These are phyloP conservation scores for Zaprionus kolodkinae DNA, from an alignment of 1,140 invertebrate genomes.

Conservation along the genomic window DNA sequence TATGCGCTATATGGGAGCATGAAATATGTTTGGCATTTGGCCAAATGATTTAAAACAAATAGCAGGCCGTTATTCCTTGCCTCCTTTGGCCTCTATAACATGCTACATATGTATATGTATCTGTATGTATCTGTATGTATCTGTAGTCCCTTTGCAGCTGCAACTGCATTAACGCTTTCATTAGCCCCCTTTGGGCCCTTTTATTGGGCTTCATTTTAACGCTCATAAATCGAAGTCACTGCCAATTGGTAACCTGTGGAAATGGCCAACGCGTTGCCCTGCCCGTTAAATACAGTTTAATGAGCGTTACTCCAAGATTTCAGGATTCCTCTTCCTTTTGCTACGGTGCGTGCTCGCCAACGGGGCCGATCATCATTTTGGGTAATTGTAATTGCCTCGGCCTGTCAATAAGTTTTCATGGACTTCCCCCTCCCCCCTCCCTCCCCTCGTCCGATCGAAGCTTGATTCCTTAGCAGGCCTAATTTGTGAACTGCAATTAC, in stretches of 20 bases:
- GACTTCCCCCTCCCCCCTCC: constrained; percentile 27
- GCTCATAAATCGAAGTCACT: constrained; percentile 70
- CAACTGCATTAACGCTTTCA: constrained; percentile 73
- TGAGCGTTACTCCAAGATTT: constrained; percentile 42
- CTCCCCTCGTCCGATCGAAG: no score
- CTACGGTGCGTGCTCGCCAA: constrained; percentile 59
- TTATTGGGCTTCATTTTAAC: constrained; percentile 61
- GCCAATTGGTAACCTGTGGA: constrained; percentile 33
- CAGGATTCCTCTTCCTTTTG: neutral
- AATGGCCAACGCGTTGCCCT: constrained; percentile 41
- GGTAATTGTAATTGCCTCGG: constrained; percentile 72
- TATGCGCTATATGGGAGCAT: constrained; percentile 56
- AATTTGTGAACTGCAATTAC: constrained; percentile 59
- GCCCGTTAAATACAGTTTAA: constrained; percentile 74
- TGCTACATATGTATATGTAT: no score
- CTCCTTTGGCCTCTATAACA: neutral
- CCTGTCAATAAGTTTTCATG: constrained; percentile 79
- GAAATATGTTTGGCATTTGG: constrained; percentile 71
- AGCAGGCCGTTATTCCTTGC: constrained; percentile 35
- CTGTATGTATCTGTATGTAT: no score
- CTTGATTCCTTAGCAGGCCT: constrained; percentile 26
- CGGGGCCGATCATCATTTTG: constrained; percentile 63
- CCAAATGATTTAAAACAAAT: constrained; percentile 73
- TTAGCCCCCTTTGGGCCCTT: constrained; percentile 74
- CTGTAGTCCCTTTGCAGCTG: neutral